phyloP scores from a whole-genome alignment of 1,140 invertebrate species.

The Drosophila trapezifrons region DNA sequence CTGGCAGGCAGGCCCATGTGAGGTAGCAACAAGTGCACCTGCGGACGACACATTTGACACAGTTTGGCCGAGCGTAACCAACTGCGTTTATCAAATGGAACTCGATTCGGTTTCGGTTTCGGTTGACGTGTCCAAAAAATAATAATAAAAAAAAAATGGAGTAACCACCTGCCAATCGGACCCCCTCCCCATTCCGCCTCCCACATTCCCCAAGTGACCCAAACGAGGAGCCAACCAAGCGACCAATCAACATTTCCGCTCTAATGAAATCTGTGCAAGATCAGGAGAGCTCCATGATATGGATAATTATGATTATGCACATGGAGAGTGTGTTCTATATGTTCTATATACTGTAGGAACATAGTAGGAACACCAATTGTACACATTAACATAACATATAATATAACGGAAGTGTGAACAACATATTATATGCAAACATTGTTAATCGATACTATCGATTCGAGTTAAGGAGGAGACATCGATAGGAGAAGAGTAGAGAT shows the following conservation, averaged over 20 bases:
- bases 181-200: neutral
- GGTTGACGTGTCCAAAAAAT: slow-evolving; percentile 65
- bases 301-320: slow-evolving; percentile 20
- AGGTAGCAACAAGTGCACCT: slow-evolving; percentile 62
- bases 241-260: slow-evolving; percentile 50
- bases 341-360: too few species aligned
- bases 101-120: slow-evolving; percentile 50
- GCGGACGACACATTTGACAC: slow-evolving; percentile 73
- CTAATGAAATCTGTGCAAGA: slow-evolving; percentile 47
- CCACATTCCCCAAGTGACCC: slow-evolving; percentile 6
- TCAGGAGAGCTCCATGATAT: slow-evolving; percentile 15
- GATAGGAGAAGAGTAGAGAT: too few species aligned
- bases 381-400: too few species aligned
- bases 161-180: slow-evolving; percentile 1
- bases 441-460: too few species aligned
- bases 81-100: slow-evolving; percentile 69
- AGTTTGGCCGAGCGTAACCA: slow-evolving; percentile 78
- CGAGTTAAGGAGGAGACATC: too few species aligned
- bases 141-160: slow-evolving; percentile 15
- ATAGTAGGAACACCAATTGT: too few species aligned
- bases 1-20: neutral
- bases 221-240: slow-evolving; percentile 29
- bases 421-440: too few species aligned
- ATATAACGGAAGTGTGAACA: too few species aligned
- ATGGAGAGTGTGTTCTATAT: slow-evolving; percentile 2